Conservation (phyloP, 53 echinoderm and acorn worm species). For the Arbacia lixula region DNA sequence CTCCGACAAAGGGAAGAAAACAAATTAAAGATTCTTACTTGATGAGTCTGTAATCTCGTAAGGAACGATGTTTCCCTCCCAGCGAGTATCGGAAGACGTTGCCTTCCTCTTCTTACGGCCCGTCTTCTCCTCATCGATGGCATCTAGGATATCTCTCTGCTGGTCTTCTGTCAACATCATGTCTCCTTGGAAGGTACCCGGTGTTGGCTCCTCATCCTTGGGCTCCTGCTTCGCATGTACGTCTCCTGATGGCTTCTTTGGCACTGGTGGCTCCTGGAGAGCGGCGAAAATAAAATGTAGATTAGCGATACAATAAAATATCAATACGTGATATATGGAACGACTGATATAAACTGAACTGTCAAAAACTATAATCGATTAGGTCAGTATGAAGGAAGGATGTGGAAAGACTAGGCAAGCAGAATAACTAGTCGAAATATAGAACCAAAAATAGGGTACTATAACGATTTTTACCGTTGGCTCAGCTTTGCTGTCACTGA, state of each 20-base stretch:
- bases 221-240: slow-evolving; percentile 9
- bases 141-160: slow-evolving; percentile 1
- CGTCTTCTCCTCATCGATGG: slow-evolving; percentile 50
- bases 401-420: too few species aligned
- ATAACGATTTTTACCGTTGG: too few species aligned
- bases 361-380: too few species aligned
- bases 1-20: too few species aligned
- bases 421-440: neutral
- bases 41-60: slow-evolving; percentile 48
- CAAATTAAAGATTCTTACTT: slow-evolving; percentile 17
- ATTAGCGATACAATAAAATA: too few species aligned
- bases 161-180: slow-evolving; percentile 51
- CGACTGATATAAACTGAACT: too few species aligned
- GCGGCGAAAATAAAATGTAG: too few species aligned
- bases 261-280: neutral
- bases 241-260: neutral
- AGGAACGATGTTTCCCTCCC: slow-evolving; percentile 49
- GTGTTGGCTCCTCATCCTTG: slow-evolving; percentile 18
- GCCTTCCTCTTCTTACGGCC: slow-evolving; percentile 65
- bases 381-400: too few species aligned
- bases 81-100: slow-evolving; percentile 18
- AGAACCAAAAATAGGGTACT: too few species aligned
- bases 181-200: slow-evolving; percentile 57
- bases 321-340: too few species aligned
- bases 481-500: too few species aligned